Evolutionary conservation across 1,140 invertebrate genomes (phyloP), one percentile per base, ranked within the genome.

Genomic region (Drosophila repletoides): DNA sequence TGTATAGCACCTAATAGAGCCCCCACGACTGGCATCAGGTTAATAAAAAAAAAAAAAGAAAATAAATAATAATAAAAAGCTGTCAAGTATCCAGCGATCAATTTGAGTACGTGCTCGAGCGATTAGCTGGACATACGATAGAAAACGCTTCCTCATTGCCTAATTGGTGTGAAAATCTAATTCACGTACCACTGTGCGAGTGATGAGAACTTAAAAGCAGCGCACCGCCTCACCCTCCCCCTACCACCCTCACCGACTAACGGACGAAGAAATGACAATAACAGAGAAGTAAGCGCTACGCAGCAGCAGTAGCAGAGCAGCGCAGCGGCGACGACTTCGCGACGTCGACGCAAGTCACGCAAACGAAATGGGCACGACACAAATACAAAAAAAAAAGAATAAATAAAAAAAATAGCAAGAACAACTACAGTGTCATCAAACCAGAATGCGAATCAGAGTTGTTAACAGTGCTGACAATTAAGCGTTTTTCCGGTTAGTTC

Each of bases 341-440:
- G 24, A 45, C 31, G 43, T 40, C 53, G 45, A 15, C 63, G 76
- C 80, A 72, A 87, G 80, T 87, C 80, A 86, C 80, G 80, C 80
- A 79, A 24, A 33, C 67, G 68, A 86, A 86, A 86, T 86, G 80
- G 80, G 80, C 81, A 86, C 80, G 80, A 60, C 68, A 48, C 66
- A 74, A 36, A 33, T 36, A 53, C 60, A 52, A 66, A 75, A 40
- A 52, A 65, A 51, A 19, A 67, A 53, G 5, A 46, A 53, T 14
- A 33, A 66, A 46, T 45, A 53, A 45, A 68, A 53, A 40, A 64
- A 53, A 55, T 17, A 48, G 21, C 52, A 52, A 49, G 10, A 68
- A 55, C 49, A 72, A 61, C 41, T 48, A 53, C 43, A 14, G 6
- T 24, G 53, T 7, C 22, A 49, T 21, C 46, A 60, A 68, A 73